Conservation (phyloP, 2,113 vertebrate species). For the Agapornis roseicollis region DNA sequence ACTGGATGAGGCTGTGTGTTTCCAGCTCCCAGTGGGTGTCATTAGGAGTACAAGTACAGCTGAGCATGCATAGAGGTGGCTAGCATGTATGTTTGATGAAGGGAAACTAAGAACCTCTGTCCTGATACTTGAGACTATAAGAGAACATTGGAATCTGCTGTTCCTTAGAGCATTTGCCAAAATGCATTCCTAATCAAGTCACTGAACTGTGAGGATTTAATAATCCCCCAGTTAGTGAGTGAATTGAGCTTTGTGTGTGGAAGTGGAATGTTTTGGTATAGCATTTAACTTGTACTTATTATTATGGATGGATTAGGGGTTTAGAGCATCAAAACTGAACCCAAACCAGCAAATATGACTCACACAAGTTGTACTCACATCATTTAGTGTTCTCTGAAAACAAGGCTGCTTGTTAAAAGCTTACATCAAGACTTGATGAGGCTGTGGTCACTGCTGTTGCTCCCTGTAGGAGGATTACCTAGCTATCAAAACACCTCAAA, state of each 20-base stretch:
- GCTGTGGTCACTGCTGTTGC: background rate
- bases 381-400: background rate
- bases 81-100: background rate
- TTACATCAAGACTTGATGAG: background rate
- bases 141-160: background rate
- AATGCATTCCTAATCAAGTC: background rate
- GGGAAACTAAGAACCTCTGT: background rate
- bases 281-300: background rate
- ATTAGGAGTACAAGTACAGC: constrained; percentile 18
- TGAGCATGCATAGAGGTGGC: background rate
- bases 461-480: background rate
- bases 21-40: constrained; percentile 26
- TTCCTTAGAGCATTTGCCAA: background rate
- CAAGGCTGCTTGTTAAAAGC: background rate
- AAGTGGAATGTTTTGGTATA: background rate
- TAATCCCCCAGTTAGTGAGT: background rate
- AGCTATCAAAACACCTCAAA: background rate
- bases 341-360: background rate
- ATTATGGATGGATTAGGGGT: background rate
- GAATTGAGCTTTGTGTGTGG: background rate
- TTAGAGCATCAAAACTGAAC: background rate
- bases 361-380: background rate
- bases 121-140: background rate
- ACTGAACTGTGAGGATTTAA: background rate
- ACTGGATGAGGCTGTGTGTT: background rate